phyloP scores from a whole-genome alignment of 2,797 vertebrate species.

The Onychomys arenicola region DNA sequence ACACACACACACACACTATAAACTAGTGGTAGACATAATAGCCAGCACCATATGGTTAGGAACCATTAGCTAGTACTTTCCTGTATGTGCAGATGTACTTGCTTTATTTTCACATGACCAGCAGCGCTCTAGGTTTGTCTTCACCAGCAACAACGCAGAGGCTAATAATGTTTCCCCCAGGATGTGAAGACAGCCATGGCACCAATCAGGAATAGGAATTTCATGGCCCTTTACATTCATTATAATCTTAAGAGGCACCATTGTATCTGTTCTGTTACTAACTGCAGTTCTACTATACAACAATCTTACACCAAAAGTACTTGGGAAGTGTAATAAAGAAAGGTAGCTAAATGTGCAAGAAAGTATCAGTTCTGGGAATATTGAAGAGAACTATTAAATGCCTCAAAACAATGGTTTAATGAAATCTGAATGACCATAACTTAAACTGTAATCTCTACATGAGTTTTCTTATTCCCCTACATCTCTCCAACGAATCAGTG shows the following conservation, averaged over 20 bases:
- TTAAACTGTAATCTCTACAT: background rate
- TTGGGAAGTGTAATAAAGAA: constrained; percentile 9
- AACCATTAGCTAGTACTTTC: background rate
- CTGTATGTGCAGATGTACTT: background rate
- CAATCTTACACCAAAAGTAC: background rate
- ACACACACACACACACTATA: background rate
- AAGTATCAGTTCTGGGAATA: background rate
- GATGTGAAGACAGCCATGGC: too few relatives aligned
- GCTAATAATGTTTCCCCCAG: background rate
- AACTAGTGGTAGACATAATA: background rate
- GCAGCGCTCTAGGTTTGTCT: background rate
- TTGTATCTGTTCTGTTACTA: background rate
- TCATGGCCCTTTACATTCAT: background rate
- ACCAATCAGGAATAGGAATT: background rate
- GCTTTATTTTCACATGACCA: background rate
- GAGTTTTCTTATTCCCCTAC: background rate
- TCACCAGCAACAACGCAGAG: background rate
- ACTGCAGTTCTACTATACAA: background rate
- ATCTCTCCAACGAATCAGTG: background rate
- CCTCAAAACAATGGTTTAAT: background rate
- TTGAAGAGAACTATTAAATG: background rate
- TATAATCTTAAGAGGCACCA: background rate
- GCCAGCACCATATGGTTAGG: background rate
- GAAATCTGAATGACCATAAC: background rate
- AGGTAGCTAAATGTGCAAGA: background rate